These are phyloP conservation scores for Malurus splendens DNA, from an alignment of 2,797 vertebrate genomes.

Conservation along the genomic window DNA sequence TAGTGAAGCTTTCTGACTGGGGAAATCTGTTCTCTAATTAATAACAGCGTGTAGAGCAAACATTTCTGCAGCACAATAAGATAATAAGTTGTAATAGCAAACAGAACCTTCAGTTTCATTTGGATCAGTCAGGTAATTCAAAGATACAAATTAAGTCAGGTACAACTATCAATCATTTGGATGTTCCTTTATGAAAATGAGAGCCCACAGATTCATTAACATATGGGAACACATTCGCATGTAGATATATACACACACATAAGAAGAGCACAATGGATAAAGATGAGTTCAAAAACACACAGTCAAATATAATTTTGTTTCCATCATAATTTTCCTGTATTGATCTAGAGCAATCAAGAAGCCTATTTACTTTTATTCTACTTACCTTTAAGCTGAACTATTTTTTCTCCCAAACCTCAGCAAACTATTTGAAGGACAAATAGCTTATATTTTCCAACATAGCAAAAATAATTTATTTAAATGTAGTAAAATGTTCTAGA, in stretches of 20 bases:
- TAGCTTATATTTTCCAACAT: not conserved
- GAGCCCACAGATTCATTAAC: not conserved
- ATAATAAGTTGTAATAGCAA: not conserved
- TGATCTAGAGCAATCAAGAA: not conserved
- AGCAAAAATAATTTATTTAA: not conserved
- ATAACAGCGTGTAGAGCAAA: not conserved
- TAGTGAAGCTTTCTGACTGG: not conserved
- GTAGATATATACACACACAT: not conserved
- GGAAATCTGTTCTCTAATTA: not conserved
- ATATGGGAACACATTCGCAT: not conserved
- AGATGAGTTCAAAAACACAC: not conserved
- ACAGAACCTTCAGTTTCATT: not conserved
- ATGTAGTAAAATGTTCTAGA: not conserved
- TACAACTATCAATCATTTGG: rapidly evolving
- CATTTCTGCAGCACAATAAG: not conserved
- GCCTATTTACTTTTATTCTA: not conserved
- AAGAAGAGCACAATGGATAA: not conserved
- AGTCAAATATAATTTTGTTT: not conserved
- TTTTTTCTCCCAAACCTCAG: not conserved
- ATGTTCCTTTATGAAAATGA: not conserved
- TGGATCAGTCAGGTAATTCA: not conserved
- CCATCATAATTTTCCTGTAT: not conserved
- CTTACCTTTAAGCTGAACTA: not conserved
- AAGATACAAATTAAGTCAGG: not conserved
- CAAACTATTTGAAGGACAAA: not conserved